Conservation (phyloP, 2,113 vertebrate genomes). For the Melanerpes formicivorus region DNA sequence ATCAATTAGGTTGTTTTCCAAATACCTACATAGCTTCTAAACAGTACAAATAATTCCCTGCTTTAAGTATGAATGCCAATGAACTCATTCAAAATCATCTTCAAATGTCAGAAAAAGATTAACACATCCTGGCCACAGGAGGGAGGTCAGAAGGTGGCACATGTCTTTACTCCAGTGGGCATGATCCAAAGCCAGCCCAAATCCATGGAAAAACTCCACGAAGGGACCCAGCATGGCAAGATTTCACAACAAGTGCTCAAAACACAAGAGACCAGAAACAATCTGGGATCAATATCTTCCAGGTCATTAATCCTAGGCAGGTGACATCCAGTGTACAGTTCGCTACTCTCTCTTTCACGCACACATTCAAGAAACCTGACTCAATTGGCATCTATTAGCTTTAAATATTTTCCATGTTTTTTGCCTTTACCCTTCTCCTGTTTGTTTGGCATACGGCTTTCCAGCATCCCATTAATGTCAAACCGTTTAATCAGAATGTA, state of each 20-base stretch:
- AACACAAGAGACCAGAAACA: conserved; percentile 50
- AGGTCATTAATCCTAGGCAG: conserved; percentile 66
- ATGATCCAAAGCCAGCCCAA: neutral
- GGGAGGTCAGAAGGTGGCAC: conserved; percentile 25
- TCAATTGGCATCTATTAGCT: conserved; percentile 48
- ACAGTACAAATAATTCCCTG: neutral
- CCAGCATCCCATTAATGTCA: conserved; percentile 54
- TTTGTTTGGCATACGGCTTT: conserved; percentile 45
- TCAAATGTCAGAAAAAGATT: conserved; percentile 60
- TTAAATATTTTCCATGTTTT: conserved; percentile 56
- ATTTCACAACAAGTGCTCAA: conserved; percentile 28
- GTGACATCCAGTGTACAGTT: conserved; percentile 35
- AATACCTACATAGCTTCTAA: conserved; percentile 25
- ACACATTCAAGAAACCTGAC: conserved; percentile 66
- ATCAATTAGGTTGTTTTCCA: conserved; percentile 11
- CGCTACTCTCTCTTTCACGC: conserved; percentile 62
- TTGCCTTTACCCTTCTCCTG: conserved; percentile 27
- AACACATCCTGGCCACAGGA: conserved; percentile 44
- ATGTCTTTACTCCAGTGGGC: neutral
- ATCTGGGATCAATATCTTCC: conserved; percentile 61
- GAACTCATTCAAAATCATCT: conserved; percentile 56
- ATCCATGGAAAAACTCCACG: neutral
- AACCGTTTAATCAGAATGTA: conserved; percentile 17
- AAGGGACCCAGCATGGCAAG: conserved; percentile 27
- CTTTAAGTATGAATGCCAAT: conserved; percentile 51